phyloP scores from a whole-genome alignment of 2,888 invertebrate species.

The Ctena decussata region DNA sequence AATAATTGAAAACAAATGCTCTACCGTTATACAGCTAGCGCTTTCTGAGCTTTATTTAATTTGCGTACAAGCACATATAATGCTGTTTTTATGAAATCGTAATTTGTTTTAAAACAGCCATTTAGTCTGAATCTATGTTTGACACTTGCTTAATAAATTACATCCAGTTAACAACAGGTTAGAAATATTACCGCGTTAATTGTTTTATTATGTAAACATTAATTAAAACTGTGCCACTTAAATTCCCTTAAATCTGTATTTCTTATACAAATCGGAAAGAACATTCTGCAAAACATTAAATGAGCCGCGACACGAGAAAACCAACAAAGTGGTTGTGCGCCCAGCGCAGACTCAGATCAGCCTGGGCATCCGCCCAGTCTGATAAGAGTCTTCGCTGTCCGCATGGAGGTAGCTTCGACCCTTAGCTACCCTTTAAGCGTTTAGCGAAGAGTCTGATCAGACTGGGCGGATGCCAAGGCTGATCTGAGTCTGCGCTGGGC shows the following conservation, averaged over 20 bases:
- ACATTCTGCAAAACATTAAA: too few relatives aligned
- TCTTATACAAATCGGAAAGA: not conserved
- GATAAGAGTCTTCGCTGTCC: too few relatives aligned
- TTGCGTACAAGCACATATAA: conserved; percentile 8
- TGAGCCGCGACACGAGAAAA: too few relatives aligned
- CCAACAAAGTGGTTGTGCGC: too few relatives aligned
- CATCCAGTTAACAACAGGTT: conserved; percentile 10
- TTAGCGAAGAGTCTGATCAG: too few relatives aligned
- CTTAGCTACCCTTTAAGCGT: too few relatives aligned
- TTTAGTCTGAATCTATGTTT: conserved; percentile 51
- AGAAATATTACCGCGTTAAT: conserved; percentile 46
- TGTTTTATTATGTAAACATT: conserved; percentile 65
- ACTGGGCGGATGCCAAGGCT: too few relatives aligned
- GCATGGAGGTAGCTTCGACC: too few relatives aligned
- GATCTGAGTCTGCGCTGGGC: too few relatives aligned
- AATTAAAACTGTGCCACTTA: conserved; percentile 65
- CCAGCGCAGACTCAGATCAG: too few relatives aligned
- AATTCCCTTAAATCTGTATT: conserved; percentile 33
- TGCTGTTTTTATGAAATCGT: conserved; percentile 26
- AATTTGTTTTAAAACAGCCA: conserved; percentile 68
- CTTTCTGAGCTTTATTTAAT: not conserved
- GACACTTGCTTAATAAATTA: conserved; percentile 48
- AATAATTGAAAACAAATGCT: conserved; percentile 48
- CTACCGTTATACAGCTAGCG: not conserved
- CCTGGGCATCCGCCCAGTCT: too few relatives aligned